Base-by-base conservation (phyloP, 2,113 vertebrate genomes). In the Eupsittula cactorum region DNA sequence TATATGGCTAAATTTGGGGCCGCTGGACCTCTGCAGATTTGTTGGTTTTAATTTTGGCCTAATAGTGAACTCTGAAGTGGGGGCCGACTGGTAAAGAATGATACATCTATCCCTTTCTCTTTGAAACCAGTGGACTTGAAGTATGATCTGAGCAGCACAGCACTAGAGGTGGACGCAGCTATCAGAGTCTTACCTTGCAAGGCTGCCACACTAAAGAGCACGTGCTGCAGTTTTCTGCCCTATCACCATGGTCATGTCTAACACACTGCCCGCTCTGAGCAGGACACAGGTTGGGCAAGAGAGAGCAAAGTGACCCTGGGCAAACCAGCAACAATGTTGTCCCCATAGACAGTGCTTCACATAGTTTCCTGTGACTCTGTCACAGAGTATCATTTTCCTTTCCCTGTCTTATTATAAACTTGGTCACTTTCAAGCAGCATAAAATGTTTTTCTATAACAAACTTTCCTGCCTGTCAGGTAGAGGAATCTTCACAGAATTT, bases 281-380 rank as follows among this genome's bases (percentile, higher is more conserved):
- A n/a, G 25, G 35, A 39, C 11, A 7, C 1, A 0, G 1, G 1
- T 3, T 7, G 35, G 50, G 11, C 37, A 27, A 53, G 50, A 6
- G 16, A 24, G 28, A 25, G 12, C 14, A 33, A 17, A 52, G 27
- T 2, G 31, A 28, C 21, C 10, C 11, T 0, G 4, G 62, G n/a
- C 44, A 89, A 24, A 53, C 7, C 64, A 67, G 53, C 60, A 59
- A n/a, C 28, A 7, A 1, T 16, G 25, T 55, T 1, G 0, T 27
- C 19, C 70, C 52, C 42, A 7, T 0, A 8, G 47, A 2, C 24
- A 6, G 31, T 0, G 5, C 68, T 76, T 64, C 47, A 29, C 31
- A 19, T 6, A 6, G 5, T 14, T 9, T 47, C 44, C 63, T 23
- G 21, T 20, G 73, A 24, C 12, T 5, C 24, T 35, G 41, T n/a